phyloP scores from a whole-genome alignment of 2,797 vertebrate genomes.

The Alcedo quadribrachys region DNA sequence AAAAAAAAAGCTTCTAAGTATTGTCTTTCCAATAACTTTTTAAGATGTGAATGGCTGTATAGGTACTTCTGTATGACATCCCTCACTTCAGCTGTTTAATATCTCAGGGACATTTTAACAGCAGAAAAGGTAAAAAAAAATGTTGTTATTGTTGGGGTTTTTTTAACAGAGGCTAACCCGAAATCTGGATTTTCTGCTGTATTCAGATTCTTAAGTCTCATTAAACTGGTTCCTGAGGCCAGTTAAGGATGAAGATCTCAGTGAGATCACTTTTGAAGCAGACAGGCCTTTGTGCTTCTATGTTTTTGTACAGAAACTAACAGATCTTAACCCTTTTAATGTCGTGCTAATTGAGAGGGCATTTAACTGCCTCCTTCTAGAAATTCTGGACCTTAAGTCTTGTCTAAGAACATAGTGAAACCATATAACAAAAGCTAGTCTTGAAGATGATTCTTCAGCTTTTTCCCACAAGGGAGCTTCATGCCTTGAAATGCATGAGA shows the following conservation, averaged over 20 bases:
- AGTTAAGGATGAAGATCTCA: not conserved
- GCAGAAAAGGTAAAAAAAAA: fast-evolving
- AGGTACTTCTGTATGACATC: not conserved
- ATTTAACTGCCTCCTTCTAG: not conserved
- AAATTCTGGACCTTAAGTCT: not conserved
- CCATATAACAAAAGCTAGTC: not conserved
- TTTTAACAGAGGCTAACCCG: not conserved
- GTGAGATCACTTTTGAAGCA: not conserved
- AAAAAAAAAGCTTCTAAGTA: not conserved
- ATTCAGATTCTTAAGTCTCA: too few relatives aligned
- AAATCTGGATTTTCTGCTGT: not conserved
- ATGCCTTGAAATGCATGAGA: not conserved
- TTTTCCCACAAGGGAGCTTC: not conserved
- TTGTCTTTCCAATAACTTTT: not conserved
- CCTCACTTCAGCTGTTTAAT: not conserved
- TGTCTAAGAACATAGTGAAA: not conserved
- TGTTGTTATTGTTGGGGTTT: fast-evolving
- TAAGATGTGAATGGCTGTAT: not conserved
- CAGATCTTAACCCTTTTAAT: not conserved
- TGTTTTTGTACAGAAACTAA: not conserved
- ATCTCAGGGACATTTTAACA: not conserved
- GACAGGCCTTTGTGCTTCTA: not conserved
- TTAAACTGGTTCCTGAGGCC: not conserved
- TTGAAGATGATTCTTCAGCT: not conserved
- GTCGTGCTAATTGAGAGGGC: not conserved